Conservation (phyloP, 2,113 vertebrate species). For the Hystrix cristata region DNA sequence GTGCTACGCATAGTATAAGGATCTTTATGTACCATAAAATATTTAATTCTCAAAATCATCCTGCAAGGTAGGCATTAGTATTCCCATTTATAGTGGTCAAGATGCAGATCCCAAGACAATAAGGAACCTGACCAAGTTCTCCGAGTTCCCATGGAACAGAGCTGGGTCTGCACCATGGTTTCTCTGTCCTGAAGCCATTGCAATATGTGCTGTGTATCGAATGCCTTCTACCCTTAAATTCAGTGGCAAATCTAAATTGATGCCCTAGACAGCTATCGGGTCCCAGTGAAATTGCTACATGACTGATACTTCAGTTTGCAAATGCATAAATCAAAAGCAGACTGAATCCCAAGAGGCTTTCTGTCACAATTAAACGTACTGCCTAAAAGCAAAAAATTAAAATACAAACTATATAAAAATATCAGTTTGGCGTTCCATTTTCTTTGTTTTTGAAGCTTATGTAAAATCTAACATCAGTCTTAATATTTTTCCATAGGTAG, state of each 20-base stretch:
- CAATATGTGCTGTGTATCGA: neutral
- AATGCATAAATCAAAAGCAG: constrained; percentile 3
- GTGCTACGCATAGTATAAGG: neutral
- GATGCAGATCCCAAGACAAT: neutral
- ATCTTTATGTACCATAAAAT: neutral
- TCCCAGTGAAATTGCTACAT: neutral
- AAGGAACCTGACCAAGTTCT: neutral
- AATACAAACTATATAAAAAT: constrained; percentile 8
- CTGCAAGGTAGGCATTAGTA: neutral
- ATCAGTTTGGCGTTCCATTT: neutral
- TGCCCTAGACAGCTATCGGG: neutral
- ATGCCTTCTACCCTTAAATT: neutral
- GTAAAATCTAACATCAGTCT: neutral
- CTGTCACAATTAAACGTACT: neutral
- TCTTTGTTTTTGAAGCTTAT: neutral
- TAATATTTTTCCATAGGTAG: constrained; percentile 1
- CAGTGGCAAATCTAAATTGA: neutral
- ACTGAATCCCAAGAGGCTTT: neutral
- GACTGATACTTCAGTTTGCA: neutral
- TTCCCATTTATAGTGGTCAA: neutral
- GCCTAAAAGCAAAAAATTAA: constrained; percentile 31
- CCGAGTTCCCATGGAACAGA: neutral
- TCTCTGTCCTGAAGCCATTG: too few species aligned
- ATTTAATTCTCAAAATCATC: neutral
- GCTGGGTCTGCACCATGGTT: neutral